Conservation (phyloP, 1,140 invertebrate genomes). For the Cardiocondyla obscurior region DNA sequence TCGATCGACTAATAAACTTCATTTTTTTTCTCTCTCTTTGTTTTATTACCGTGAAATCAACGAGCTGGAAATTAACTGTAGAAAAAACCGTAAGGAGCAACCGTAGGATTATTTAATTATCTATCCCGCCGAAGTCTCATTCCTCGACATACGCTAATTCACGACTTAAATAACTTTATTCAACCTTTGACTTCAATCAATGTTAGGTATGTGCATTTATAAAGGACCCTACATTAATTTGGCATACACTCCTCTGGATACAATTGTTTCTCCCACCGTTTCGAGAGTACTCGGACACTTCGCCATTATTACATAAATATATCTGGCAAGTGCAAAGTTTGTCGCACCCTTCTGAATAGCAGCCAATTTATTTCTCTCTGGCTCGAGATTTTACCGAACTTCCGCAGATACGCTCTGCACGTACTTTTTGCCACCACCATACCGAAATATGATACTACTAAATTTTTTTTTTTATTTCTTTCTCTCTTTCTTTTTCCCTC, state of each 20-base stretch:
- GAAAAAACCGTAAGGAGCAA: not conserved
- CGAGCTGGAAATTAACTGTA: not conserved
- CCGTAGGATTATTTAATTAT: not conserved
- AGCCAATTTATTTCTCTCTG: conserved; percentile 1
- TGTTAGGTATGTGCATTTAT: not conserved
- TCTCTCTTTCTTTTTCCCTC: not conserved
- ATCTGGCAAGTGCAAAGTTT: not conserved
- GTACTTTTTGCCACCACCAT: not conserved
- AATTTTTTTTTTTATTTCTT: not conserved
- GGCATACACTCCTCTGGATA: not conserved
- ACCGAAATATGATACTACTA: conserved; percentile 14
- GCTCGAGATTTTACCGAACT: not conserved
- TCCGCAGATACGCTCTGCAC: not conserved
- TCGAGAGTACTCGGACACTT: not conserved
- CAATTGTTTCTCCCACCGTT: not conserved
- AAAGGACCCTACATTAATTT: not conserved
- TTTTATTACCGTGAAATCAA: not conserved
- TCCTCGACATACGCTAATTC: not conserved
- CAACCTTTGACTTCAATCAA: conserved; percentile 3
- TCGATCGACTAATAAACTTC: not conserved
- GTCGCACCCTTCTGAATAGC: not conserved
- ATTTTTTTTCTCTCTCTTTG: too few species aligned
- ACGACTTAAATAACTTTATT: not conserved
- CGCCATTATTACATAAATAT: not conserved
- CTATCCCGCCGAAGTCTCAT: not conserved